Evolutionary conservation across 2,888 invertebrate genomes (phyloP), one percentile per base, ranked within the genome.

Genomic region (Heliconius sara): DNA sequence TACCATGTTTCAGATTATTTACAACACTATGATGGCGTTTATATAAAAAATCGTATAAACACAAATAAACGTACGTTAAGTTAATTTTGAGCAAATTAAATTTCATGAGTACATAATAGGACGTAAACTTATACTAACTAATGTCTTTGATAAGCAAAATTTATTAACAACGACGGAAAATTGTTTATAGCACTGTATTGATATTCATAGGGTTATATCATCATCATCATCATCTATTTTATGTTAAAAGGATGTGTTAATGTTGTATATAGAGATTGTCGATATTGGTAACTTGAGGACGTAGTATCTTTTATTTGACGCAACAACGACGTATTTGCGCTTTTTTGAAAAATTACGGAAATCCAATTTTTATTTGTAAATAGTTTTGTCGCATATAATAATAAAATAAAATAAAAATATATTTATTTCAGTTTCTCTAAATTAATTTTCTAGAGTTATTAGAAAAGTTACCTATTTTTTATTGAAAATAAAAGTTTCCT

Each of bases 111-210:
- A 73, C 16, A 34, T 73, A 39, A 73, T 57, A 57, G 30, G 57
- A 39, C 13, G 68, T 68, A 68, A 12, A 25, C n/a, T 57, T 34
- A 22, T 6, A 73, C 27, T 22, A 52, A 52, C 52, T 66, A 73
- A 77, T 75, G 79, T 80, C 79, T 82, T 82, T 83, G 82, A 82
- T 82, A 81, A 79, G 80, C 76, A 68, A 78, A 83, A 83, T 81
- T 75, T 83, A 82, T 84, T 81, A 78, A 70, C 60, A 80, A 65
- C 77, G 79, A 72, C 76, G 68, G 79, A 77, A 77, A 81, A 82
- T 82, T 77, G 79, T 82, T 79, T 81, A 74, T 60, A 68, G 47
- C 80, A 57, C 79, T 77, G 57, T 79, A 79, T 79, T 77, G n/a
- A 34, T 76, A 65, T 73, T 72, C 2, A 68, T 78, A 79, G 78